These are phyloP conservation scores for Miniopterus natalensis DNA, from an alignment of 2,113 vertebrate species.

Conservation along the genomic window DNA sequence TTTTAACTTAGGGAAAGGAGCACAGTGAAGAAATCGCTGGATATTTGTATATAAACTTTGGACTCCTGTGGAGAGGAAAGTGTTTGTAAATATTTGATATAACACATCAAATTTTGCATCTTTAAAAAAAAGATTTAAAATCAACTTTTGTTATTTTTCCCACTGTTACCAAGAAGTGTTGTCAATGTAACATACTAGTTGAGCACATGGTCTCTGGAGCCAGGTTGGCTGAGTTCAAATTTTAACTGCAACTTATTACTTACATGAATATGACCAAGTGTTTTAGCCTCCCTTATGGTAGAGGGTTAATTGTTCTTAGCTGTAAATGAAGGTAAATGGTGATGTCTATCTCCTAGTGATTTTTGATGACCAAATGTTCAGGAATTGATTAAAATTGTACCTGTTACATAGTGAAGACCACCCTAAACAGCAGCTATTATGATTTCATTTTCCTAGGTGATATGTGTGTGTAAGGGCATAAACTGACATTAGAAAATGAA, in stretches of 20 bases:
- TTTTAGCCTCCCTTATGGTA: not conserved
- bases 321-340: conserved; percentile 32
- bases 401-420: not conserved
- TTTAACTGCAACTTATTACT: not conserved
- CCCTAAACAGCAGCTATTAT: not conserved
- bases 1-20: not conserved
- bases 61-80: not conserved
- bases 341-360: not conserved
- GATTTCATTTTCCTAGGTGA: conserved; percentile 21
- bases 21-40: not conserved
- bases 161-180: not conserved
- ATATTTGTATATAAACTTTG: conserved; percentile 1
- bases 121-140: not conserved
- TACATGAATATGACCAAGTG: not conserved
- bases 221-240: not conserved
- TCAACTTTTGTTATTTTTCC: not conserved
- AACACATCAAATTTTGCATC: not conserved
- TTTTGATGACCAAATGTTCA: not conserved
- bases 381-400: not conserved
- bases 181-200: not conserved
- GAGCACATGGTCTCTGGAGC: not conserved
- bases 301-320: not conserved
- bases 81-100: not conserved
- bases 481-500: not conserved
- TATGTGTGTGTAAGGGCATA: not conserved